Conservation (phyloP, 2,797 vertebrate species). For the Enteromius paludinosus region DNA sequence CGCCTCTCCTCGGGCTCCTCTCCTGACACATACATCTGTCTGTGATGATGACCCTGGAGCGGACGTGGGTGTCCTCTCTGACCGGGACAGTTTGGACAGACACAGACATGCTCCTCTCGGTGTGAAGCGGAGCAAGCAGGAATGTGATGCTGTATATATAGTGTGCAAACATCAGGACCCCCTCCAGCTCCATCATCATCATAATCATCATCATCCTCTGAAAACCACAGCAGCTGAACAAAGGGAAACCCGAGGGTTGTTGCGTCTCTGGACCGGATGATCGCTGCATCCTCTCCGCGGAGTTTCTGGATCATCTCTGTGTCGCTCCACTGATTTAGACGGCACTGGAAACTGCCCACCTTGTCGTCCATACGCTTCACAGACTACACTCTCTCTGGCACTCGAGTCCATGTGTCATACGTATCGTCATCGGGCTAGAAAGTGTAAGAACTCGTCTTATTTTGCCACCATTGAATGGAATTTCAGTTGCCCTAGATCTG, state of each 20-base stretch:
- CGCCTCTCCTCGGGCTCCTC: background rate
- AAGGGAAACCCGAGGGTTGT: constrained; percentile 5
- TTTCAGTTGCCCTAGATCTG: constrained; percentile 30
- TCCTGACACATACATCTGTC: background rate
- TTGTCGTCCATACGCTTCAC: background rate
- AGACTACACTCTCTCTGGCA: background rate
- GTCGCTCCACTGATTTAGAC: background rate
- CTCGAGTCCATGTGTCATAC: background rate
- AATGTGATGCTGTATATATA: constrained; percentile 95
- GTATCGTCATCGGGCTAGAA: background rate
- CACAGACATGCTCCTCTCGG: constrained; percentile 86
- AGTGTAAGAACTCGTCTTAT: constrained; percentile 5
- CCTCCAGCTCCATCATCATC: constrained; percentile 9
- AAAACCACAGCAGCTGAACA: background rate
- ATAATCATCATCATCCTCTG: background rate
- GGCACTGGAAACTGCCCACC: background rate
- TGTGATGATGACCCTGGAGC: background rate
- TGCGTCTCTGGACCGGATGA: background rate
- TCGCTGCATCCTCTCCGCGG: background rate
- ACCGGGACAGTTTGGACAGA: too few species aligned
- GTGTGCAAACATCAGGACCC: constrained; percentile 92
- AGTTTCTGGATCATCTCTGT: background rate
- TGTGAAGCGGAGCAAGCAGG: constrained; percentile 76
- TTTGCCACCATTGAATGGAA: background rate
- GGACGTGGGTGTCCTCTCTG: background rate